These are phyloP conservation scores for Ceratoteleas bidentatus DNA, from an alignment of 1,140 invertebrate genomes.

Conservation along the genomic window DNA sequence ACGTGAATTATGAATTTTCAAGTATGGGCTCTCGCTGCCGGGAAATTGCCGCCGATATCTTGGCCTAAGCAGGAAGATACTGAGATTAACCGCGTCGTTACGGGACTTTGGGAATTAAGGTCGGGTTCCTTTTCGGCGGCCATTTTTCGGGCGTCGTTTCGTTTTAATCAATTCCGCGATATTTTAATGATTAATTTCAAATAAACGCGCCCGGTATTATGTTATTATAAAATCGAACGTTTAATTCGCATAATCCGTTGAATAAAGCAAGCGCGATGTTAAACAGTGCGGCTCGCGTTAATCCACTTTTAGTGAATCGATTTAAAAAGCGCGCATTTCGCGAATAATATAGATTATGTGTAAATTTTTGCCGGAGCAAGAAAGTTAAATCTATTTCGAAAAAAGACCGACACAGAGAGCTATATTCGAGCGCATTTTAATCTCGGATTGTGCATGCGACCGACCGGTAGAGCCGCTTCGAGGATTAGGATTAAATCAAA, in stretches of 20 bases:
- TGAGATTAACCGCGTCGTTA: constrained; percentile 72
- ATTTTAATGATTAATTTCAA: constrained; percentile 29
- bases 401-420: constrained; percentile 50
- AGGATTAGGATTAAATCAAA: constrained; percentile 79
- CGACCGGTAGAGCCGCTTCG: constrained; percentile 71
- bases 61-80: constrained; percentile 73
- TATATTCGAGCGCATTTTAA: constrained; percentile 74
- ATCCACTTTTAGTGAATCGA: constrained; percentile 48
- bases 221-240: constrained; percentile 46
- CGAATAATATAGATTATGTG: constrained; percentile 54
- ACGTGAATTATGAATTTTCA: constrained; percentile 79
- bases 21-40: constrained; percentile 62
- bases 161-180: constrained; percentile 25
- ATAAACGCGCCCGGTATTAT: constrained; percentile 7
- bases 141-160: constrained; percentile 17
- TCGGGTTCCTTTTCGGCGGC: constrained; percentile 61
- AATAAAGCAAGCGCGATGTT: constrained; percentile 31
- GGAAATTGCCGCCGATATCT: constrained; percentile 71
- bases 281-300: constrained; percentile 29
- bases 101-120: constrained; percentile 74
- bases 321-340: constrained; percentile 47
- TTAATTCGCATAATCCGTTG: constrained; percentile 37
- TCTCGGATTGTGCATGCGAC: constrained; percentile 76
- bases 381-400: constrained; percentile 66
- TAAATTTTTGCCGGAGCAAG: constrained; percentile 55